These are phyloP conservation scores for Menura novaehollandiae DNA, from an alignment of 2,113 vertebrate genomes.

Conservation along the genomic window DNA sequence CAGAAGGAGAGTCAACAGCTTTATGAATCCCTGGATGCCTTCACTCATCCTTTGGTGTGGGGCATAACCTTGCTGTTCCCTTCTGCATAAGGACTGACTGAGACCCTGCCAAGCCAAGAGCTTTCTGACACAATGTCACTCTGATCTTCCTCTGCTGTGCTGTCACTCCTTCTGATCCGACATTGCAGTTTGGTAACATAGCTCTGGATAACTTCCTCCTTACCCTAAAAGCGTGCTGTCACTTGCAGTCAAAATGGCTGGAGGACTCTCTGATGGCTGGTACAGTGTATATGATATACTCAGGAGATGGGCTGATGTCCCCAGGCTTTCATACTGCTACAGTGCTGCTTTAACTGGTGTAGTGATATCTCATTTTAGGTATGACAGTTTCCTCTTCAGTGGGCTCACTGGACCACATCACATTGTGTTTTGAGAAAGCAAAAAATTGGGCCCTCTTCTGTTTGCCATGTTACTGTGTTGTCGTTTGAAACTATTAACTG, in stretches of 20 bases:
- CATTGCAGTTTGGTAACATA: background rate
- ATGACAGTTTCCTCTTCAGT: background rate
- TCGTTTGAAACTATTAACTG: background rate
- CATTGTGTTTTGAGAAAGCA: background rate
- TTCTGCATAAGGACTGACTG: background rate
- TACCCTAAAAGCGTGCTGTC: background rate
- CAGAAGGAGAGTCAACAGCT: background rate
- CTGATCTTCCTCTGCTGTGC: background rate
- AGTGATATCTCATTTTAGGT: background rate
- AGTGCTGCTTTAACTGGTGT: background rate
- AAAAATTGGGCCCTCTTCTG: background rate
- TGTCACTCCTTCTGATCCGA: background rate
- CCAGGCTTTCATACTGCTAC: background rate
- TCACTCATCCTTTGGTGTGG: background rate
- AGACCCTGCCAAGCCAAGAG: background rate
- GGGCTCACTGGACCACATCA: background rate
- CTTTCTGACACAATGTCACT: background rate
- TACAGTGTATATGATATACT: background rate
- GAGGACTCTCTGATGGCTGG: background rate
- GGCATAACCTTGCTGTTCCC: background rate
- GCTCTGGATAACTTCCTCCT: background rate
- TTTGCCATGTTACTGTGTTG: background rate
- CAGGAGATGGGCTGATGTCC: background rate
- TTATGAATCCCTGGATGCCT: background rate
- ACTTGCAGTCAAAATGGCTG: background rate